Conservation (phyloP, 2,888 invertebrate species). For the Bibio marci region DNA sequence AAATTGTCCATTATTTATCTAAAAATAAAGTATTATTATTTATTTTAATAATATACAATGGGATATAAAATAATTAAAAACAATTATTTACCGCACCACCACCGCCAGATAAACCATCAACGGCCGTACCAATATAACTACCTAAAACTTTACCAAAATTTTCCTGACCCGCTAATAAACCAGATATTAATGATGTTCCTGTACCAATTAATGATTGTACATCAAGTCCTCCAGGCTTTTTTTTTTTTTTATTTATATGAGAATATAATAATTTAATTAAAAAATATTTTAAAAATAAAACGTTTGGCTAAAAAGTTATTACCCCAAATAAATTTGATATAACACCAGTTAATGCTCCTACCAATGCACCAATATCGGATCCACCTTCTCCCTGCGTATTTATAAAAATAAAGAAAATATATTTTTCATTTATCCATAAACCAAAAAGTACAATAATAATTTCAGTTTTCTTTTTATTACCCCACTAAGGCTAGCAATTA, state of each 20-base stretch:
- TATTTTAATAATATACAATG: too few relatives aligned
- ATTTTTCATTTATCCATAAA: too few relatives aligned
- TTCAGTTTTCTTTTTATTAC: too few relatives aligned
- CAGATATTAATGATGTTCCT: constrained; percentile 23
- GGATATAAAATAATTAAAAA: constrained; percentile 1
- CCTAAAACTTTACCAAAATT: constrained; percentile 28
- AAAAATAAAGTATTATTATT: constrained; percentile 9
- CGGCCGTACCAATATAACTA: constrained; percentile 23
- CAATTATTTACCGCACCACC: constrained; percentile 24
- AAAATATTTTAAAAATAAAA: not conserved
- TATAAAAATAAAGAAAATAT: too few relatives aligned
- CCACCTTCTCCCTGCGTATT: constrained; percentile 26
- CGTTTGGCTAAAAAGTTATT: constrained; percentile 9
- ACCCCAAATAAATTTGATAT: constrained; percentile 27
- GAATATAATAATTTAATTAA: not conserved
- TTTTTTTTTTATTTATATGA: not conserved
- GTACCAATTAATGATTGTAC: constrained; percentile 22
- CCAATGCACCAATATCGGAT: constrained; percentile 26
- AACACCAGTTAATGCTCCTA: constrained; percentile 26
- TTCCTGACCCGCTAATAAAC: constrained; percentile 22
- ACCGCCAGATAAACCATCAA: constrained; percentile 28
- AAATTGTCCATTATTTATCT: constrained; percentile 28
- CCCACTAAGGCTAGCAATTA: constrained; percentile 26
- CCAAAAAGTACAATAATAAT: too few relatives aligned
- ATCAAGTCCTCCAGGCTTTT: constrained; percentile 26